These are phyloP conservation scores for Hylaea fasciaria DNA, from an alignment of 2,888 invertebrate species.

Conservation along the genomic window DNA sequence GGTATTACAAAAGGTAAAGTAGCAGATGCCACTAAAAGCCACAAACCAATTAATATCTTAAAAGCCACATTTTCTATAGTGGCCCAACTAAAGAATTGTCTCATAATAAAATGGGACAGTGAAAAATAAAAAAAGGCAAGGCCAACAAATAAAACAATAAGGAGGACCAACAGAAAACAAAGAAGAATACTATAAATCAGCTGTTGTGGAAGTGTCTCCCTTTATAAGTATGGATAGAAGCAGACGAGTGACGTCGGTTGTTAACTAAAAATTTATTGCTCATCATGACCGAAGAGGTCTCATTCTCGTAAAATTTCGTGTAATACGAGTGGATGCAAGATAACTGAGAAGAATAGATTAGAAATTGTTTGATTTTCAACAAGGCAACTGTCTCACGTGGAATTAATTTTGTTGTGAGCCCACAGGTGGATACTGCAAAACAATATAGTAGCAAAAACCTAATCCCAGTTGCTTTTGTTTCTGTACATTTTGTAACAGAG, in stretches of 20 bases:
- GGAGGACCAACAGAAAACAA: slow-evolving; percentile 61
- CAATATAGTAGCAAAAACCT: too few species aligned
- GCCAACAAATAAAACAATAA: slow-evolving; percentile 57
- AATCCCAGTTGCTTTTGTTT: too few species aligned
- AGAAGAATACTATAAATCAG: slow-evolving; percentile 66
- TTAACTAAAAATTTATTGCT: slow-evolving; percentile 78
- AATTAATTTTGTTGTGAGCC: neutral
- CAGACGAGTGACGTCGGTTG: slow-evolving; percentile 65
- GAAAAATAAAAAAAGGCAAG: slow-evolving; percentile 49
- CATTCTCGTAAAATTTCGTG: slow-evolving; percentile 77
- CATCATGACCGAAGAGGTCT: slow-evolving; percentile 67
- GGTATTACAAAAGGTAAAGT: slow-evolving; percentile 8
- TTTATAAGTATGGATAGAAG: slow-evolving; percentile 59
- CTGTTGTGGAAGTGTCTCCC: slow-evolving; percentile 62
- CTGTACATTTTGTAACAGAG: too few species aligned
- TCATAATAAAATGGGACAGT: slow-evolving; percentile 51
- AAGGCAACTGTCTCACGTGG: neutral
- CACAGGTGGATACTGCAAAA: neutral
- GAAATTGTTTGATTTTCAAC: neutral
- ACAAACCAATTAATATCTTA: slow-evolving; percentile 51
- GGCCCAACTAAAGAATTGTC: slow-evolving; percentile 56
- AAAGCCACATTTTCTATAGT: slow-evolving; percentile 46
- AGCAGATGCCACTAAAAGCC: slow-evolving; percentile 27
- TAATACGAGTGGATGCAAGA: slow-evolving; percentile 76
- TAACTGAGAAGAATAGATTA: slow-evolving; percentile 64